phyloP scores from a whole-genome alignment of 2,113 vertebrate genomes.

The Mesocricetus auratus region DNA sequence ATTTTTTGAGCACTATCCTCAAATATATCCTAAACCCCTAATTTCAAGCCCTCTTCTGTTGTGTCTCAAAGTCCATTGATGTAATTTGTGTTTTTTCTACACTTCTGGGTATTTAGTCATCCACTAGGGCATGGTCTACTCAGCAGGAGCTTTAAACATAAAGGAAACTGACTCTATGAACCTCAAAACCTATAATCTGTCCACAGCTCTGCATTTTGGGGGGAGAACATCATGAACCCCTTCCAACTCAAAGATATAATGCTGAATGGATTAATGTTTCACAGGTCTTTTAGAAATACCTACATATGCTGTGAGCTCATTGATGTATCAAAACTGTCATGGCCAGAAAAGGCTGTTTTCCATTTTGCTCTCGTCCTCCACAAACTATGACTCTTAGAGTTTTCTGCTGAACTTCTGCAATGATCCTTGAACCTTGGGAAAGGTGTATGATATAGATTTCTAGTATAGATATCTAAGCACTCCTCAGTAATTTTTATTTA shows the following conservation, averaged over 20 bases:
- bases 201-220: not conserved
- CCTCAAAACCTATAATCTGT: not conserved
- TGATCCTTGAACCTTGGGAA: not conserved
- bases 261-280: not conserved
- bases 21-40: not conserved
- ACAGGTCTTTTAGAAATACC: not conserved
- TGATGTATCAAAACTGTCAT: accelerated
- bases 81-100: not conserved
- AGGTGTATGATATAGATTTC: not conserved
- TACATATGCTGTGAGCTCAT: not conserved
- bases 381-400: too few species aligned
- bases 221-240: not conserved
- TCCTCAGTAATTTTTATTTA: not conserved
- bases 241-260: not conserved
- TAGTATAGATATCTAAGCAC: not conserved
- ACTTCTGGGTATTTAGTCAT: not conserved
- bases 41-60: not conserved
- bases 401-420: not conserved
- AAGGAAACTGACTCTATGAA: not conserved
- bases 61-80: not conserved
- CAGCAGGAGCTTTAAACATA: not conserved
- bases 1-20: too few species aligned
- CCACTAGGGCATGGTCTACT: too few species aligned
- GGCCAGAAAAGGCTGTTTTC: not conserved
- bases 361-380: too few species aligned